These are phyloP conservation scores for Lacerta bilineata DNA, from an alignment of 2,797 vertebrate species.

Conservation along the genomic window DNA sequence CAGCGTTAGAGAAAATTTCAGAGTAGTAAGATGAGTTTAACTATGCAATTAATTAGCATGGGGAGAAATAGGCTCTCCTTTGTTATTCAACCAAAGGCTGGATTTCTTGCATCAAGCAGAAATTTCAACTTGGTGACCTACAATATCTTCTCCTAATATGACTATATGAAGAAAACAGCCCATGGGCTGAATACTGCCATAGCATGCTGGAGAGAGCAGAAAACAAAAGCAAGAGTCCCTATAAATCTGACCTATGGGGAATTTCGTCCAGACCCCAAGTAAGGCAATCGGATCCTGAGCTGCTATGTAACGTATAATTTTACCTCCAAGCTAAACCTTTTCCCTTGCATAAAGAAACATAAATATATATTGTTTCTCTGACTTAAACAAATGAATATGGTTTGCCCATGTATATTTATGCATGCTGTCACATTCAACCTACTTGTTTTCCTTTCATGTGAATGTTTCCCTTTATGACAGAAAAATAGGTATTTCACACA, in stretches of 20 bases:
- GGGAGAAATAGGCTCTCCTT: no score
- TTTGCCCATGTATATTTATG: neutral
- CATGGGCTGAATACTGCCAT: neutral
- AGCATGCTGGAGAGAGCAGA: neutral
- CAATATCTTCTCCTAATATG: no score
- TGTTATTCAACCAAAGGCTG: no score
- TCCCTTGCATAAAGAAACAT: no score
- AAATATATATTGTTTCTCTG: neutral
- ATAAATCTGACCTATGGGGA: neutral
- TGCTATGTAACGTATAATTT: neutral
- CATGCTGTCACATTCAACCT: neutral
- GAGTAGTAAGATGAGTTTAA: no score
- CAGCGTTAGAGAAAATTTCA: no score
- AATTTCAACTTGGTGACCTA: no score
- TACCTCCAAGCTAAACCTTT: no score
- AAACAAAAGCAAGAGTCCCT: neutral
- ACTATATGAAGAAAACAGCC: neutral
- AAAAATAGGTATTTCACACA: neutral
- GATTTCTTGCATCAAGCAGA: no score
- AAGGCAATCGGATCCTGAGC: neutral
- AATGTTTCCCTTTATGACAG: neutral
- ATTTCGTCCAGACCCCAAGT: neutral
- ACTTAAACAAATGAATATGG: neutral
- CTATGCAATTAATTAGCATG: no score
- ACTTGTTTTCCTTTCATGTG: neutral